These are phyloP conservation scores for Spodoptera littoralis DNA, from an alignment of 2,888 invertebrate species.

Conservation along the genomic window DNA sequence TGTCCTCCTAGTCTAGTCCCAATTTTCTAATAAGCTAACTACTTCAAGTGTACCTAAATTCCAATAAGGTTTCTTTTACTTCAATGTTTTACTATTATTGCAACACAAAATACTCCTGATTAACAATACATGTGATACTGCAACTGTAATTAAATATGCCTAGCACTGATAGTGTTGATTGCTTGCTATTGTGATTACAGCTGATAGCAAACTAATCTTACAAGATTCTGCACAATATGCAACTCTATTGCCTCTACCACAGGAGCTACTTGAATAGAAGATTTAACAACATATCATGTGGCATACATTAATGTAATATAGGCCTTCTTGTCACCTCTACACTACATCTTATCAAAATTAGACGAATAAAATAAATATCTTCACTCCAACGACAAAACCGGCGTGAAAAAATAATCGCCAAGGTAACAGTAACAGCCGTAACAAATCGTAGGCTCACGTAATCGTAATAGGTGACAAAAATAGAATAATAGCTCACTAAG, in stretches of 20 bases:
- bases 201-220: conserved; percentile 38
- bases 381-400: conserved; percentile 57
- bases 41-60: too few species aligned
- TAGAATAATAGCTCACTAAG: conserved; percentile 56
- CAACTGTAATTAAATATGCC: conserved; percentile 22
- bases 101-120: not conserved
- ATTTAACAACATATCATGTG: conserved; percentile 20
- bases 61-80: not conserved
- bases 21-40: too few species aligned
- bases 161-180: conserved; percentile 27
- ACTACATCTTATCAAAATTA: not conserved
- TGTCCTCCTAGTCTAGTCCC: too few species aligned
- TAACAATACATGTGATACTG: conserved; percentile 11
- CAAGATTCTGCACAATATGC: conserved; percentile 10
- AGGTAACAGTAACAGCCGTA: conserved; percentile 61
- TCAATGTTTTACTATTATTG: not conserved
- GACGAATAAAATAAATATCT: conserved; percentile 14
- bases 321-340: too few species aligned
- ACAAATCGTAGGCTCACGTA: conserved; percentile 68
- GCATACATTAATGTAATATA: not conserved
- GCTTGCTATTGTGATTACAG: conserved; percentile 40
- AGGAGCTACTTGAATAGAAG: not conserved
- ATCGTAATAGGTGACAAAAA: conserved; percentile 61
- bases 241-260: not conserved
- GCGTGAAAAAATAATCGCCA: conserved; percentile 63